Evolutionary conservation across 2,888 invertebrate genomes (phyloP).

Genomic region (Mylabris sibirica): DNA sequence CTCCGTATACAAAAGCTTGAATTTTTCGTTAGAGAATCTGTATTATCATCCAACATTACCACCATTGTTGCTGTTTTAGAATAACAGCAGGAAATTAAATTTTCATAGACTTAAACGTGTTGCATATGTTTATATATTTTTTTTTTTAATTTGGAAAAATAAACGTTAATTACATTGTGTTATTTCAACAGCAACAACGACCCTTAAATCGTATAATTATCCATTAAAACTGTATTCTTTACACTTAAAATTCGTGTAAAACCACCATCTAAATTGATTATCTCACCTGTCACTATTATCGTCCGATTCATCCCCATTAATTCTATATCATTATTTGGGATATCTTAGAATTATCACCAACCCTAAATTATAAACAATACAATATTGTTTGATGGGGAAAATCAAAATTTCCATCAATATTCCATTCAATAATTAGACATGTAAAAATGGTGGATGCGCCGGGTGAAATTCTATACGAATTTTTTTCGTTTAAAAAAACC

Average conservation of each 20-base stretch:
- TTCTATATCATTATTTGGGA: no score
- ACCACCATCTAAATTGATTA: background rate
- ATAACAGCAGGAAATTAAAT: constrained; percentile 30
- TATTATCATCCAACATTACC: background rate
- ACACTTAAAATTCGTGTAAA: background rate
- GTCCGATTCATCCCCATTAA: no score
- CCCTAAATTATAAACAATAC: no score
- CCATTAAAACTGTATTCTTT: background rate
- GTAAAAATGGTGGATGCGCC: constrained; percentile 11
- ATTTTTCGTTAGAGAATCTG: constrained; percentile 2
- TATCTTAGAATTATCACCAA: no score
- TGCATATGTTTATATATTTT: no score
- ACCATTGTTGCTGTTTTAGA: background rate
- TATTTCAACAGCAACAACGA: background rate
- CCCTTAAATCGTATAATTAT: background rate
- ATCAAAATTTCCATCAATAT: no score
- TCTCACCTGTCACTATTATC: background rate
- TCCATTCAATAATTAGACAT: background rate
- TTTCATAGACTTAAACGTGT: constrained; percentile 1
- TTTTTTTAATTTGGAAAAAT: background rate
- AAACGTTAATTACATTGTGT: background rate
- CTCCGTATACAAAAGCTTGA: background rate
- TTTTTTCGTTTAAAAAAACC: background rate
- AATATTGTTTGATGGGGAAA: no score
- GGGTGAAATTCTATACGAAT: background rate